phyloP scores from a whole-genome alignment of 1,140 invertebrate species.

The Melipona quadrifasciata region DNA sequence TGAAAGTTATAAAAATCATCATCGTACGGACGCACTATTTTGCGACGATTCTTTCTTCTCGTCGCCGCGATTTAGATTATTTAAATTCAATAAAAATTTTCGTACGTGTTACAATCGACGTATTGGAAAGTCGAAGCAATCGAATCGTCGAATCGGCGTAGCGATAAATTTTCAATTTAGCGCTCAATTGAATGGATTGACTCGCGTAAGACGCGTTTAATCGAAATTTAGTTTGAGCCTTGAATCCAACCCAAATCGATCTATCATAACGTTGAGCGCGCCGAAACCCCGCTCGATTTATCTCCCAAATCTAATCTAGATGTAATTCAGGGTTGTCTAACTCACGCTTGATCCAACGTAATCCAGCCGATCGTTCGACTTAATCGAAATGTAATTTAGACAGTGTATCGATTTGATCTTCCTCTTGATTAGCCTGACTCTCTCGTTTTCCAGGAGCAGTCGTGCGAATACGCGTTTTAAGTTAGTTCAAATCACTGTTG shows the following conservation, averaged over 20 bases:
- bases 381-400: not conserved
- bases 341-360: conserved; percentile 2
- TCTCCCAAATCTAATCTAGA: not conserved
- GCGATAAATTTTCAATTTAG: not conserved
- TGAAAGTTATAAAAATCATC: not conserved
- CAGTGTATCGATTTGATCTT: not conserved
- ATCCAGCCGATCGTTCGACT: conserved; percentile 3
- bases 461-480: too few species aligned
- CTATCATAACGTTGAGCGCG: not conserved
- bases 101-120: not conserved
- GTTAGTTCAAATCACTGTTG: too few species aligned
- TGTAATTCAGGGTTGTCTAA: conserved; percentile 7
- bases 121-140: not conserved
- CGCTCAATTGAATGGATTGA: not conserved
- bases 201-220: too few species aligned
- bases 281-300: not conserved
- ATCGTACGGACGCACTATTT: too few species aligned
- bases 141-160: not conserved
- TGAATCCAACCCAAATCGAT: too few species aligned
- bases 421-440: not conserved
- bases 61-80: not conserved
- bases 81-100: not conserved
- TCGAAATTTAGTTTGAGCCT: too few species aligned
- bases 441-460: too few species aligned
- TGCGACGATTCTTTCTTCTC: not conserved